These are phyloP conservation scores for Gari tellinella DNA, from an alignment of 2,888 invertebrate genomes.

Conservation along the genomic window DNA sequence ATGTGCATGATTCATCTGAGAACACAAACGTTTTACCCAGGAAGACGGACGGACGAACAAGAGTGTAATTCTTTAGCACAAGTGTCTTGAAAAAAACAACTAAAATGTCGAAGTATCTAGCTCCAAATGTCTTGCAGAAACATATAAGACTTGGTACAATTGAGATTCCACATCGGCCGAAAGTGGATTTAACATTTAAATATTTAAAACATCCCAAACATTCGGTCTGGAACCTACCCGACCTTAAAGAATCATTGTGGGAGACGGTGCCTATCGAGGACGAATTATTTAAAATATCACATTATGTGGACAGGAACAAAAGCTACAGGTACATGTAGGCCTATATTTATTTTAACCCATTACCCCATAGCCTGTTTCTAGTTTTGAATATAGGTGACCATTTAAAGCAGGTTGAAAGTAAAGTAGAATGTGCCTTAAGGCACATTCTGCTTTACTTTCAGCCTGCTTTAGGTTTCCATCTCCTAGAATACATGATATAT, in stretches of 20 bases:
- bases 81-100: neutral
- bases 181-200: constrained; percentile 37
- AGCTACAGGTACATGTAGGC: constrained; percentile 49
- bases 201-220: constrained; percentile 51
- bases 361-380: no score
- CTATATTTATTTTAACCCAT: no score
- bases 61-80: no score
- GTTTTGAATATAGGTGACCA: no score
- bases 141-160: constrained; percentile 36
- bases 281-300: constrained; percentile 53
- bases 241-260: constrained; percentile 51
- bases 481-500: no score
- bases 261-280: constrained; percentile 58
- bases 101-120: constrained; percentile 24
- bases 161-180: constrained; percentile 36
- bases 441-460: no score
- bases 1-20: no score
- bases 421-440: no score
- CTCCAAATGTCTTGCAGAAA: constrained; percentile 49
- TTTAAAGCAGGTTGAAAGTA: no score
- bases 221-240: constrained; percentile 56
- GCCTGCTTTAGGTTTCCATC: no score
- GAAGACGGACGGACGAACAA: no score
- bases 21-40: no score
- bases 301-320: constrained; percentile 59